These are phyloP conservation scores for Xiphophorus hellerii DNA, from an alignment of 2,113 vertebrate genomes.

Conservation along the genomic window DNA sequence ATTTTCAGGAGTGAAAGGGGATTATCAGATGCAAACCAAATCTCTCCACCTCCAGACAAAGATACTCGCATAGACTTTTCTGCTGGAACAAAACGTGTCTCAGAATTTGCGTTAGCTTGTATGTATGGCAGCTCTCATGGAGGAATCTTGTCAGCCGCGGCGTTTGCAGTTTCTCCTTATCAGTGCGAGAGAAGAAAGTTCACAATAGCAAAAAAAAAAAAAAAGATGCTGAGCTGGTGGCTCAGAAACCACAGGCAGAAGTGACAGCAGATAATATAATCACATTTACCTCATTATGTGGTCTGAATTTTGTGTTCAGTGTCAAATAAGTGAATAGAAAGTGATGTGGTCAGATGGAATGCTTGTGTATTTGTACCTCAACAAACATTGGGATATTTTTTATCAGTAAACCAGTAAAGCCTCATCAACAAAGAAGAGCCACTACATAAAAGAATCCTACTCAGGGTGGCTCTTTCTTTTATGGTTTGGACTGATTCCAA, in stretches of 20 bases:
- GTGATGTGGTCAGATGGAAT: background rate
- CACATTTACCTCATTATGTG: conserved; percentile 31
- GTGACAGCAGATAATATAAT: conserved; percentile 52
- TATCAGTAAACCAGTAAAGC: background rate
- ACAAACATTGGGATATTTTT: background rate
- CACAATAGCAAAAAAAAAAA: conserved; percentile 66
- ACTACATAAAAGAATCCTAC: conserved; percentile 61
- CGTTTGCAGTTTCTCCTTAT: conserved; percentile 75
- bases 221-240: conserved; percentile 59
- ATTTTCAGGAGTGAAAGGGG: conserved; percentile 67
- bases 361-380: conserved; percentile 1
- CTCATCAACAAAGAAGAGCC: conserved; percentile 29
- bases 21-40: conserved; percentile 70
- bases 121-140: conserved; percentile 62
- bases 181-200: conserved; percentile 43
- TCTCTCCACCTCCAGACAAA: conserved; percentile 72
- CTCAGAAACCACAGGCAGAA: conserved; percentile 42
- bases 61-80: conserved; percentile 69
- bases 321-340: conserved; percentile 48
- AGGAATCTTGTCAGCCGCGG: conserved; percentile 59
- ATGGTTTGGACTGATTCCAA: conserved; percentile 30
- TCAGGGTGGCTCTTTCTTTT: conserved; percentile 27
- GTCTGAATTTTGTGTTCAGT: conserved; percentile 29
- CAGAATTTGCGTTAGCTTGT: conserved; percentile 55
- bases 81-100: conserved; percentile 56